These are phyloP conservation scores for Bruchidius siliquastri DNA, from an alignment of 2,888 invertebrate genomes.

Conservation along the genomic window DNA sequence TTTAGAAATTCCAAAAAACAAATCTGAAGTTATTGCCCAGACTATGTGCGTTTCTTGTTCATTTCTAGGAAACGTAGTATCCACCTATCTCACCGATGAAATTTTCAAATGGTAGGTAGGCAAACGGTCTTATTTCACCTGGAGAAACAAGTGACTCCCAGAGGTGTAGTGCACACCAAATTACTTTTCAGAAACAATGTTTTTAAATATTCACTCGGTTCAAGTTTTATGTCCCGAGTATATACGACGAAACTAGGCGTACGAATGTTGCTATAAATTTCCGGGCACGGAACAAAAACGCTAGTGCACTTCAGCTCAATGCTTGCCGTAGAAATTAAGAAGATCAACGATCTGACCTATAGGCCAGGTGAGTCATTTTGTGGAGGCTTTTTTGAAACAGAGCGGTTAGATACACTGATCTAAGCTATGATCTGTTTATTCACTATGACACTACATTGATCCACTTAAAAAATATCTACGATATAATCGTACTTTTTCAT, in stretches of 20 bases:
- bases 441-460: too few species aligned
- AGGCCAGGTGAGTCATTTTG: too few species aligned
- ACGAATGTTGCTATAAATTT: background rate
- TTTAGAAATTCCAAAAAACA: background rate
- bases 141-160: background rate
- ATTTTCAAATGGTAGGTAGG: background rate
- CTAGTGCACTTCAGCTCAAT: background rate
- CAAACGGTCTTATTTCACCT: background rate
- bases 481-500: too few species aligned
- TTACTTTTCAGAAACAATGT: background rate
- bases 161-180: background rate
- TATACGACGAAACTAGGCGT: background rate
- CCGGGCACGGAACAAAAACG: background rate
- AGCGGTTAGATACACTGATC: too few species aligned
- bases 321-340: background rate
- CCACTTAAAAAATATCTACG: too few species aligned
- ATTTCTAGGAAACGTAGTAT: background rate
- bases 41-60: background rate
- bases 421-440: too few species aligned
- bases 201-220: background rate
- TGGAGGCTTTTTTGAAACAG: too few species aligned
- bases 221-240: background rate
- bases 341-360: background rate
- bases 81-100: background rate
- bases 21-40: background rate